Base-by-base conservation (phyloP, 2,888 invertebrate species). In the Cerceris rybyensis region DNA sequence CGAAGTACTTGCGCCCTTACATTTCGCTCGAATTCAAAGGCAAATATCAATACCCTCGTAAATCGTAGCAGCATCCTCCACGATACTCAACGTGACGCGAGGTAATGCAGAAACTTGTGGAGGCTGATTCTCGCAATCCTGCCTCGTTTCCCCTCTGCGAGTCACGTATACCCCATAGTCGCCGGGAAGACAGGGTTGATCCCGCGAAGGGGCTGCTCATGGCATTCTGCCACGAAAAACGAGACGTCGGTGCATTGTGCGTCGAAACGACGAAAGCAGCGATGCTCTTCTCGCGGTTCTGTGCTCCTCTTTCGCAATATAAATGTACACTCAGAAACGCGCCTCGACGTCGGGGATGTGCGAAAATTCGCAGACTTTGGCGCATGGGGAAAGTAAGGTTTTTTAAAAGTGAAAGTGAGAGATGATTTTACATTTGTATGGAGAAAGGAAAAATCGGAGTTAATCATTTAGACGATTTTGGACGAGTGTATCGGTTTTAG, bases 211-310 rank as follows among this genome's bases (percentile, higher is more conserved):
- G 66, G 66, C 70, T 69, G 54, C 60, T 60, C 67, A 16, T 80
- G 80, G 80, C 80, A 70, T 7, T 8, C 6, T 78, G 80, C 80
- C 80, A 80, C 64, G 78, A 52, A 63, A 61, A 73, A 78, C 73
- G 49, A 74, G 77, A 77, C 28, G 55, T 13, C 39, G 13, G 28
- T 16, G 70, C 59, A 78, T 74, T 57, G 70, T 78, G 74, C 80
- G 63, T 68, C 57, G 39, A 55, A 66, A 71, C 60, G 61, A 80
- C 78, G 71, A 80, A 80, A 75, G 71, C 78, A 63, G 42, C 52
- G 65, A 78, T 55, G 75, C 67, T 64, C 70, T 78, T 75, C 80
- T 75, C 78, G 63, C 70, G 55, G 68, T 11, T n/a, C 14, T 58
- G 55, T 9, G 61, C 50, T 14, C 28, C 28, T 28, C 28, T 28